Percentiles rank a stretch among this genome's conserved stretches.
Conservation (phyloP, 2,113 vertebrate species). For the Peromyscus californicus region DNA sequence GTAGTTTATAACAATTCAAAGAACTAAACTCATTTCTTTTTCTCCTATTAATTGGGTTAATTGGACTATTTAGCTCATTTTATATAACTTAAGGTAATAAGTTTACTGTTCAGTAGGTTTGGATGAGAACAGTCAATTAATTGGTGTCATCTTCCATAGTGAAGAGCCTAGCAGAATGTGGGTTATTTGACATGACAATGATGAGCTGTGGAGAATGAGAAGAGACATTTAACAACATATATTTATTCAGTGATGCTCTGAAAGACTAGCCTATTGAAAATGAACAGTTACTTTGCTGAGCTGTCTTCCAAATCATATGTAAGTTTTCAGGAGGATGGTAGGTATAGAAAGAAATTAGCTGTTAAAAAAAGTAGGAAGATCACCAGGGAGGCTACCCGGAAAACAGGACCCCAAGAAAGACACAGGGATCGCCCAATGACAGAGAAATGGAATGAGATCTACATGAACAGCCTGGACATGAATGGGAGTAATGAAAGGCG, state of each 20-base stretch:
- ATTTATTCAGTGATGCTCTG: constrained; percentile 68
- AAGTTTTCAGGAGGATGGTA: constrained; percentile 58
- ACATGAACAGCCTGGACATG: too few species aligned
- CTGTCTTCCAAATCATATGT: not conserved
- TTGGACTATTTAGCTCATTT: not conserved
- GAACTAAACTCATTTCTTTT: not conserved
- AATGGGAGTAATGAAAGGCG: too few species aligned
- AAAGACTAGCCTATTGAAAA: constrained; percentile 58
- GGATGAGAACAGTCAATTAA: constrained; percentile 62
- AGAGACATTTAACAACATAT: constrained; percentile 60
- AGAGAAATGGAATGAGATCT: too few species aligned
- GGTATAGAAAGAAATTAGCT: constrained; percentile 68
- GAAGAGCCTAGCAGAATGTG: constrained; percentile 49
- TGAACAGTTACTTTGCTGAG: constrained; percentile 14
- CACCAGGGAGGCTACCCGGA: too few species aligned
- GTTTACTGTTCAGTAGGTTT: not conserved
- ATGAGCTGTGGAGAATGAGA: constrained; percentile 40
- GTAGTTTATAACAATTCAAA: constrained; percentile 24
- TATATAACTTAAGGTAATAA: constrained; percentile 14
- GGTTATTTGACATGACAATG: constrained; percentile 40
- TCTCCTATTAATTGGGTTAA: not conserved
- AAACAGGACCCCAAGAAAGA: too few species aligned
- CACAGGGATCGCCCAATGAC: too few species aligned
- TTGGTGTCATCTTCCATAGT: constrained; percentile 37
- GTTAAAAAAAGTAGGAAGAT: too few species aligned